These are phyloP conservation scores for Gymnothorax javanicus DNA, from an alignment of 2,797 vertebrate species.

Conservation along the genomic window DNA sequence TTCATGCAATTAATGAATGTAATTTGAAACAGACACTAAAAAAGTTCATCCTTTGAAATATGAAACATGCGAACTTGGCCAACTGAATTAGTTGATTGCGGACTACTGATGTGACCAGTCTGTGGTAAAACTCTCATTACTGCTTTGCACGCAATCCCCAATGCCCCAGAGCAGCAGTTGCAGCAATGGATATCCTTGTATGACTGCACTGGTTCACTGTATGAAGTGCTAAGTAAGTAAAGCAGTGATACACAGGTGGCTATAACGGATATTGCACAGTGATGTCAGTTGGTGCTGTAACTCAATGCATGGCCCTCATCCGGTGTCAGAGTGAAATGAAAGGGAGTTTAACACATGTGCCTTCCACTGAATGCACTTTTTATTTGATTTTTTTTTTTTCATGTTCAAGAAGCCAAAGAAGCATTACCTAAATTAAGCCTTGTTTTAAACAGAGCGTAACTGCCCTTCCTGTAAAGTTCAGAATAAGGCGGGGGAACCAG, in stretches of 20 bases:
- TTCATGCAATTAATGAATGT: conserved; percentile 52
- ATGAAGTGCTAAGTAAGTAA: conserved; percentile 15
- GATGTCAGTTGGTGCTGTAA: conserved; percentile 35
- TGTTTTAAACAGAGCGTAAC: not conserved
- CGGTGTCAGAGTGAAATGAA: not conserved
- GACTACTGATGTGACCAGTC: conserved; percentile 75
- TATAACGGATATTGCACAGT: not conserved
- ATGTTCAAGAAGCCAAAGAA: conserved; percentile 15
- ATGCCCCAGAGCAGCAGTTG: conserved; percentile 66
- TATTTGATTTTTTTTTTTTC: conserved; percentile 6
- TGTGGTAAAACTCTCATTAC: conserved; percentile 71
- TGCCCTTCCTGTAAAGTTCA: not conserved
- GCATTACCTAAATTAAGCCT: not conserved
- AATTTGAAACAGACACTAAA: conserved; percentile 46
- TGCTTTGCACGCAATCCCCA: conserved; percentile 71
- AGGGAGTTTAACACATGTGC: conserved; percentile 19
- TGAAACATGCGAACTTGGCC: conserved; percentile 69
- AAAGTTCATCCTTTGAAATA: conserved; percentile 57
- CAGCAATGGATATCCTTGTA: conserved; percentile 52
- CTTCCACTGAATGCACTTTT: not conserved
- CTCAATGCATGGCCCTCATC: not conserved
- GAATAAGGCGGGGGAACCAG: not conserved
- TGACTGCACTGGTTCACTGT: conserved; percentile 18
- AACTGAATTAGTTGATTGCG: conserved; percentile 69
- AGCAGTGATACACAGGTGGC: conserved; percentile 30